Conservation (phyloP, 2,113 vertebrate species). For the Elanoides forficatus region DNA sequence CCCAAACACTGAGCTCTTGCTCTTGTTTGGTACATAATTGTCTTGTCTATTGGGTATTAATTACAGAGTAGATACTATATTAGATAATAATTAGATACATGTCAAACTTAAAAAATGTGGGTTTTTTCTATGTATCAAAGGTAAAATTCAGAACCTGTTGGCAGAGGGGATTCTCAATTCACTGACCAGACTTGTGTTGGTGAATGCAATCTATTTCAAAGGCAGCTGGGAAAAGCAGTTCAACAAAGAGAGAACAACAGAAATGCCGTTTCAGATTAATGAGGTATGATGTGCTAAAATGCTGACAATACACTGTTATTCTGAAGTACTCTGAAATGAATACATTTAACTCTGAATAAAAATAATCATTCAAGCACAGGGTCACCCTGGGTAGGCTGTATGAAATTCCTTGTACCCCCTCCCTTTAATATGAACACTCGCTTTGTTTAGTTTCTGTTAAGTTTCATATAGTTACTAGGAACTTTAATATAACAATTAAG, state of each 20-base stretch:
- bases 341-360: background rate
- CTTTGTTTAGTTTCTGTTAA: background rate
- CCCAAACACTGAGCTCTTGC: fast-evolving
- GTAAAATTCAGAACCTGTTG: constrained; percentile 89
- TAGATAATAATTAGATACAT: background rate
- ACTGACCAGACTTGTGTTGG: constrained; percentile 82
- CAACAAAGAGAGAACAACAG: constrained; percentile 66
- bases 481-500: background rate
- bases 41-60: background rate
- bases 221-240: constrained; percentile 86
- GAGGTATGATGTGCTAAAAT: constrained; percentile 65
- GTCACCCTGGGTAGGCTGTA: background rate
- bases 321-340: background rate
- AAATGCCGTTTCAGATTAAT: constrained; percentile 79
- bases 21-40: background rate
- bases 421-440: fast-evolving
- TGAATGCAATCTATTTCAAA: constrained; percentile 96
- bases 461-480: background rate
- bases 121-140: constrained; percentile 55
- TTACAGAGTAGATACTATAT: fast-evolving
- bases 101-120: background rate
- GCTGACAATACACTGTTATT: background rate
- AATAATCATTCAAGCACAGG: background rate
- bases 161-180: constrained; percentile 68
- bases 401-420: fast-evolving